These are phyloP conservation scores for Vanessa tameamea DNA, from an alignment of 1,140 invertebrate genomes.

Conservation along the genomic window DNA sequence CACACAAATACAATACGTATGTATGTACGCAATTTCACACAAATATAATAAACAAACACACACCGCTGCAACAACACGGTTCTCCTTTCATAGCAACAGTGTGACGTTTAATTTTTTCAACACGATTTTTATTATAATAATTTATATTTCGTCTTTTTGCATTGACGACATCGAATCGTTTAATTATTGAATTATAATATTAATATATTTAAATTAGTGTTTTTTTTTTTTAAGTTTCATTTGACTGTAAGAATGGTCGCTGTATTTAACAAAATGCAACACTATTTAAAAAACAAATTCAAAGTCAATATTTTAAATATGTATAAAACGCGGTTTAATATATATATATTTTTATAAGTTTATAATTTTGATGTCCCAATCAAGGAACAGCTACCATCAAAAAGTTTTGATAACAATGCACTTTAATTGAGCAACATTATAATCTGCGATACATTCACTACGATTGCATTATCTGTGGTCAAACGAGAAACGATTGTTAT, in stretches of 20 bases:
- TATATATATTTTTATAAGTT: no score
- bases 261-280: no score
- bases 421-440: slow-evolving; percentile 17
- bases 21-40: neutral
- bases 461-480: slow-evolving; percentile 24
- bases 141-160: neutral
- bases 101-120: neutral
- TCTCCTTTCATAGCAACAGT: slow-evolving; percentile 5
- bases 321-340: no score
- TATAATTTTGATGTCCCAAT: no score
- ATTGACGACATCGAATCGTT: neutral
- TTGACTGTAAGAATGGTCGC: no score
- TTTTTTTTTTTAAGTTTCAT: neutral
- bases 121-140: neutral
- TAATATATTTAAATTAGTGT: neutral
- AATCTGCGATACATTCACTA: slow-evolving; percentile 32
- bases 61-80: neutral
- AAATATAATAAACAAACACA: neutral
- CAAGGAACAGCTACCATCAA: neutral
- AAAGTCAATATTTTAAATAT: no score
- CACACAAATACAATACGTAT: neutral
- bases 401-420: neutral
- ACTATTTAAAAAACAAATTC: no score
- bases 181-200: neutral
- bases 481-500: slow-evolving; percentile 22